Conservation (phyloP, 2,113 vertebrate species). For the Lipotes vexillifer region DNA sequence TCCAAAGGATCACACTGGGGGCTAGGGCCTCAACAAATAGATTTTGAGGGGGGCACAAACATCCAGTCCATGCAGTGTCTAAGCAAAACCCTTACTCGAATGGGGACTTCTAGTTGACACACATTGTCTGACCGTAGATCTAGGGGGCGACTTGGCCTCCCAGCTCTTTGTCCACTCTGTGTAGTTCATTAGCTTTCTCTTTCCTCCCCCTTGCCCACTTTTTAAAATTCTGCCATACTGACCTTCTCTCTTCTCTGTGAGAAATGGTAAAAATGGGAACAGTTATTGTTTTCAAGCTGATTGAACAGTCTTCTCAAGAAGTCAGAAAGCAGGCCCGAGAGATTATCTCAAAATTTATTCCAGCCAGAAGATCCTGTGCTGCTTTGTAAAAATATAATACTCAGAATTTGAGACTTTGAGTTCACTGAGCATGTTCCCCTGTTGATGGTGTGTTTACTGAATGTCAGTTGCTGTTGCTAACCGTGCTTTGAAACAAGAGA, state of each 20-base stretch:
- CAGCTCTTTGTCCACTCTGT: too few relatives aligned
- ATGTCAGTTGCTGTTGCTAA: slow-evolving; percentile 54
- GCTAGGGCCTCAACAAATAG: neutral
- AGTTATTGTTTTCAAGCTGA: neutral
- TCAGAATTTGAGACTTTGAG: neutral
- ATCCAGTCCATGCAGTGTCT: neutral
- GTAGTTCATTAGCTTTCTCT: neutral
- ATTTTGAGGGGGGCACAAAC: neutral
- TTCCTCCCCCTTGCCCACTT: neutral
- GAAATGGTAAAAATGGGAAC: neutral
- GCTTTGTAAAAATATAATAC: slow-evolving; percentile 22
- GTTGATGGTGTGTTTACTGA: slow-evolving; percentile 53
- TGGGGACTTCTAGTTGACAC: neutral
- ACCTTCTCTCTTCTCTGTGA: neutral
- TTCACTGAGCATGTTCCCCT: neutral
- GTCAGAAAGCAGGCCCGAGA: neutral
- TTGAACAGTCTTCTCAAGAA: neutral
- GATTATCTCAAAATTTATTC: neutral
- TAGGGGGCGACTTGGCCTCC: neutral
- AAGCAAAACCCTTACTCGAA: neutral
- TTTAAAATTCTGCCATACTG: neutral
- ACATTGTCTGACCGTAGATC: too few relatives aligned
- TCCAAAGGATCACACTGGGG: neutral
- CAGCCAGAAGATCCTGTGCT: neutral
- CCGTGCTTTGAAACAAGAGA: slow-evolving; percentile 68